A percentile compares a stretch with the other conserved stretches of the same genome.
phyloP scores from a whole-genome alignment of 2,888 invertebrate species.

The Eupithecia tripunctaria region DNA sequence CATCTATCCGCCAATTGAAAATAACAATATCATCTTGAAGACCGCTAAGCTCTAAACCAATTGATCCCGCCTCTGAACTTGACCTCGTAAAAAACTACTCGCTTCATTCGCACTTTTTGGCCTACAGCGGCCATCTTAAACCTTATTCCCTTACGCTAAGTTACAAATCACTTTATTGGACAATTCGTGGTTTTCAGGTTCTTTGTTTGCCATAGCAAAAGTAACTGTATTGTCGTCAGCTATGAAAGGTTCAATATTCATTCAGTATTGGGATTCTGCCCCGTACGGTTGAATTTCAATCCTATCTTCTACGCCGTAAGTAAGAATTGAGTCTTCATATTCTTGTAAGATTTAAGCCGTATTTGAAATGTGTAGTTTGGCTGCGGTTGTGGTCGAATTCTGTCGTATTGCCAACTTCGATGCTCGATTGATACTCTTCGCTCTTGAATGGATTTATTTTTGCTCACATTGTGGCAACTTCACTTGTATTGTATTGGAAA shows the following conservation, averaged over 20 bases:
- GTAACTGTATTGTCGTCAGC: constrained; percentile 45
- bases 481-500: constrained; percentile 66
- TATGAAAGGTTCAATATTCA: constrained; percentile 14
- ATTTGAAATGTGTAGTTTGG: constrained; percentile 27
- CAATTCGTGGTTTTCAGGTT: constrained; percentile 11
- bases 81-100: constrained; percentile 65
- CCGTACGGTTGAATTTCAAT: constrained; percentile 39
- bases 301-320: constrained; percentile 39
- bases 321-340: not conserved
- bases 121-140: constrained; percentile 42
- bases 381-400: constrained; percentile 46
- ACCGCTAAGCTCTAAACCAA: constrained; percentile 61
- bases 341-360: constrained; percentile 17
- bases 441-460: constrained; percentile 80
- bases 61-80: constrained; percentile 68
- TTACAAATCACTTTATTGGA: constrained; percentile 4
- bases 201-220: constrained; percentile 43
- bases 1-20: constrained; percentile 20
- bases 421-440: constrained; percentile 67
- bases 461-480: constrained; percentile 71
- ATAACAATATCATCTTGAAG: constrained; percentile 47
- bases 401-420: constrained; percentile 49
- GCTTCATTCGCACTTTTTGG: constrained; percentile 54
- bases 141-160: constrained; percentile 44
- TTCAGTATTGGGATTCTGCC: constrained; percentile 41